Evolutionary conservation across 35 echinoderm and acorn worm species (phyloP).

Genomic region (Nesometra sesokonis): DNA sequence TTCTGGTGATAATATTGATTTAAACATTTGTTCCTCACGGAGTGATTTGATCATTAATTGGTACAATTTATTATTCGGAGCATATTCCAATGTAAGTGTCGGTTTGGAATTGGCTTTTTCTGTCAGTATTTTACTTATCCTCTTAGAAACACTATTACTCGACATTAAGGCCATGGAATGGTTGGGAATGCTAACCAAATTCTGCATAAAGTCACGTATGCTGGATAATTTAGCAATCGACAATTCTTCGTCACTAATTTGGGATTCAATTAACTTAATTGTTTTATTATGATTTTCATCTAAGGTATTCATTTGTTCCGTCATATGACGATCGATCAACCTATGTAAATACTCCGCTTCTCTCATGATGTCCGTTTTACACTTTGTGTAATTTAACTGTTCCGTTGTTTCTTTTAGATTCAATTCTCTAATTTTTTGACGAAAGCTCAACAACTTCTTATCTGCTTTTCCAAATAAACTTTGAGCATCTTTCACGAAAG

Average conservation of each 20-base stretch:
- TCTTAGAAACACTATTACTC: not conserved
- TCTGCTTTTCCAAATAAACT: not conserved
- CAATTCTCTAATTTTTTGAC: not conserved
- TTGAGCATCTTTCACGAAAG: not conserved
- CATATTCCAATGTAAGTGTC: no score
- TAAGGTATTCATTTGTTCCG: not conserved
- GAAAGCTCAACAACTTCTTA: not conserved
- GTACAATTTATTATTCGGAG: not conserved
- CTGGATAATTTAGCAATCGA: not conserved
- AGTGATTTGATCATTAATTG: no score
- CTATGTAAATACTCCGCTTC: not conserved
- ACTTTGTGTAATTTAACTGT: not conserved
- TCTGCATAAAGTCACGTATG: not conserved
- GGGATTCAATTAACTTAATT: not conserved
- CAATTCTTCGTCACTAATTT: not conserved
- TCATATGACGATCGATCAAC: not conserved
- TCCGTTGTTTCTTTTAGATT: not conserved
- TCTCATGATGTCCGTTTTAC: not conserved
- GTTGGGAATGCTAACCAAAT: not conserved
- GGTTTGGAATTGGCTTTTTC: no score
- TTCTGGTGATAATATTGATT: no score
- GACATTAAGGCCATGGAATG: not conserved
- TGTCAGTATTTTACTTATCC: not conserved
- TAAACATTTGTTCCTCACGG: no score
- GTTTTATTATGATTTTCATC: not conserved